Conservation (phyloP, 2,888 invertebrate species). For the Augiades crinisus region DNA sequence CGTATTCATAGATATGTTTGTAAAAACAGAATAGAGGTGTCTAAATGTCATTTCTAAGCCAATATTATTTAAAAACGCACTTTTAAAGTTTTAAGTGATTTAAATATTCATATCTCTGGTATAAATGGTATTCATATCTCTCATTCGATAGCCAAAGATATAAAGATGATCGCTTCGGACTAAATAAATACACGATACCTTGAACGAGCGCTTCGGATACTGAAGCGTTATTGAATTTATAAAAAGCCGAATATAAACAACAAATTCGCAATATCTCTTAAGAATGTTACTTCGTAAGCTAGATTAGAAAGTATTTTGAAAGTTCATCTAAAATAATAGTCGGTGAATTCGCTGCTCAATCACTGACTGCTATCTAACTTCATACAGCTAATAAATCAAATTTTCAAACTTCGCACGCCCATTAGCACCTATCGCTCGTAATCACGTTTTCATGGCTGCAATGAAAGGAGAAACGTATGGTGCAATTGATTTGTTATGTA, state of each 20-base stretch:
- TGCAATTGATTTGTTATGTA: slow-evolving; percentile 22
- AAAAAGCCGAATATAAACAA: background rate
- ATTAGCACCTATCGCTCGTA: slow-evolving; percentile 8
- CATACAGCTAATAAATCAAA: background rate
- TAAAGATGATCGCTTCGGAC: no score
- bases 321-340: slow-evolving; percentile 5
- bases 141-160: no score
- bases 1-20: no score
- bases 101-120: no score
- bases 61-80: no score
- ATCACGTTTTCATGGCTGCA: background rate
- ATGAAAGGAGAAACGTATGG: slow-evolving; percentile 8
- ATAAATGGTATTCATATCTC: no score
- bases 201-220: no score
- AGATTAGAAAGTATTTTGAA: slow-evolving; percentile 19
- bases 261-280: background rate
- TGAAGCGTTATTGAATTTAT: no score
- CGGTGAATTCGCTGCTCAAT: background rate
- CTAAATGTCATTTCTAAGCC: no score
- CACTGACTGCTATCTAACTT: background rate
- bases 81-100: no score
- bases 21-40: no score
- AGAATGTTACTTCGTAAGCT: background rate
- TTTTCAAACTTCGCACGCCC: slow-evolving; percentile 3
- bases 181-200: no score